These are phyloP conservation scores for Melanogrammus aeglefinus DNA, from an alignment of 2,797 vertebrate species.

Conservation along the genomic window DNA sequence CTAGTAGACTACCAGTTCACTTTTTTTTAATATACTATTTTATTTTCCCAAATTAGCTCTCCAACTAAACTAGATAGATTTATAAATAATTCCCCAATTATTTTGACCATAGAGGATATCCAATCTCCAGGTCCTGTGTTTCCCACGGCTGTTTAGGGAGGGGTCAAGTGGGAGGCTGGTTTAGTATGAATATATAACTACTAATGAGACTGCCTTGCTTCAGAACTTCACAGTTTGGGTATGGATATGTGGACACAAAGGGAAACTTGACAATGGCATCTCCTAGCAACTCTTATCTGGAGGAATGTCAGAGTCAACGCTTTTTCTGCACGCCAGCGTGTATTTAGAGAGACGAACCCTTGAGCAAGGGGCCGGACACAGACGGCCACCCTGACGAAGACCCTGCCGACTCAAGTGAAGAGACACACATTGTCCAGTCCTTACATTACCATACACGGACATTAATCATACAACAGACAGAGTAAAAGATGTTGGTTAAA, in stretches of 20 bases:
- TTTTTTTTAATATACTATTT: background rate
- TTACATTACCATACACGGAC: conserved; percentile 50
- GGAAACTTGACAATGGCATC: conserved; percentile 71
- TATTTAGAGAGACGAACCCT: conserved; percentile 61
- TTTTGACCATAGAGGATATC: conserved; percentile 34
- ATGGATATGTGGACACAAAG: conserved; percentile 78
- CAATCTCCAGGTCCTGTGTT: conserved; percentile 63
- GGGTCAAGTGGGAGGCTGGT: conserved; percentile 76
- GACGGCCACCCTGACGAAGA: conserved; percentile 60
- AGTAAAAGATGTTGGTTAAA: conserved; percentile 55
- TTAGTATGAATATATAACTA: conserved; percentile 80
- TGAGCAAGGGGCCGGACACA: conserved; percentile 63
- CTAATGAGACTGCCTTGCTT: conserved; percentile 74
- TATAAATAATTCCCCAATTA: conserved; percentile 55
- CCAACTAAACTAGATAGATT: conserved; percentile 37
- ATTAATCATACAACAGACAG: conserved; percentile 69
- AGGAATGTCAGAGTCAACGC: conserved; percentile 81
- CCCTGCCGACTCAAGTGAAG: conserved; percentile 51
- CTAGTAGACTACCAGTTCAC: background rate
- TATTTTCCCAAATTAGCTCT: conserved; percentile 37
- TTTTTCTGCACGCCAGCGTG: conserved; percentile 27
- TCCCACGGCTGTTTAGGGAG: conserved; percentile 77
- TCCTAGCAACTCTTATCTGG: conserved; percentile 74
- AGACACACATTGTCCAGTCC: conserved; percentile 61
- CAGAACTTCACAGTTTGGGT: conserved; percentile 69